phyloP scores from a whole-genome alignment of 2,113 vertebrate species.

The Scomber scombrus region DNA sequence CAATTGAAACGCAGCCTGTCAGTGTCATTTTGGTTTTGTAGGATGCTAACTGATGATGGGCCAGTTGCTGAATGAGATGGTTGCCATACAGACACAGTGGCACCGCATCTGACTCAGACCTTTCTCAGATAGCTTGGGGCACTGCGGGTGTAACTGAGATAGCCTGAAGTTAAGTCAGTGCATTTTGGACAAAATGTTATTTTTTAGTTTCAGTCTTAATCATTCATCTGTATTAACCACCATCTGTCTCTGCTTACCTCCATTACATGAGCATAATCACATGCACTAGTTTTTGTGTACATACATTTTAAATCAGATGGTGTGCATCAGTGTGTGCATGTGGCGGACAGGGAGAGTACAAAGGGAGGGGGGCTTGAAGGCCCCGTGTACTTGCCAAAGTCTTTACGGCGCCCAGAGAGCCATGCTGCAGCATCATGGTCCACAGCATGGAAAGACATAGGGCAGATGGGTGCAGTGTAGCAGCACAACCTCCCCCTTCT shows the following conservation, averaged over 20 bases:
- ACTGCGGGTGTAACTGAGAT: constrained; percentile 30
- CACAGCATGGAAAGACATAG: constrained; percentile 87
- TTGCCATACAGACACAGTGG: constrained; percentile 73
- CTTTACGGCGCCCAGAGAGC: constrained; percentile 83
- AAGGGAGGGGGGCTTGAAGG: constrained; percentile 61
- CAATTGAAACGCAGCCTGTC: constrained; percentile 79
- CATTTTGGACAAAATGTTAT: constrained; percentile 26
- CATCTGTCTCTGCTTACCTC: constrained; percentile 39
- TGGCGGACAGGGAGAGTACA: constrained; percentile 59
- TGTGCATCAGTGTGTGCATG: constrained; percentile 71
- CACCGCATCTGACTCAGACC: constrained; percentile 69
- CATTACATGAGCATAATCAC: constrained; percentile 31
- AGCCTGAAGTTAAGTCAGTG: constrained; percentile 20
- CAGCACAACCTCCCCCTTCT: constrained; percentile 83
- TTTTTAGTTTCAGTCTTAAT: constrained; percentile 37
- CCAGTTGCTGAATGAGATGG: constrained; percentile 74
- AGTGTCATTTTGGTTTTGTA: constrained; percentile 69
- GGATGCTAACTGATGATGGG: constrained; percentile 75
- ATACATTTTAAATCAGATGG: constrained; percentile 74
- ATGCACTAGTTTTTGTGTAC: constrained; percentile 53
- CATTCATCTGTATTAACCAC: constrained; percentile 49
- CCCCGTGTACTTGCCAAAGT: constrained; percentile 79
- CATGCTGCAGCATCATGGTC: constrained; percentile 87
- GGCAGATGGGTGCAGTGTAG: constrained; percentile 89
- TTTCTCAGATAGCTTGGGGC: constrained; percentile 40